A percentile compares a stretch with the other conserved stretches of the same genome.
Evolutionary conservation across 35 echinoderm and acorn worm genomes (phyloP).

Genomic region (Apostichopus parvimensis): DNA sequence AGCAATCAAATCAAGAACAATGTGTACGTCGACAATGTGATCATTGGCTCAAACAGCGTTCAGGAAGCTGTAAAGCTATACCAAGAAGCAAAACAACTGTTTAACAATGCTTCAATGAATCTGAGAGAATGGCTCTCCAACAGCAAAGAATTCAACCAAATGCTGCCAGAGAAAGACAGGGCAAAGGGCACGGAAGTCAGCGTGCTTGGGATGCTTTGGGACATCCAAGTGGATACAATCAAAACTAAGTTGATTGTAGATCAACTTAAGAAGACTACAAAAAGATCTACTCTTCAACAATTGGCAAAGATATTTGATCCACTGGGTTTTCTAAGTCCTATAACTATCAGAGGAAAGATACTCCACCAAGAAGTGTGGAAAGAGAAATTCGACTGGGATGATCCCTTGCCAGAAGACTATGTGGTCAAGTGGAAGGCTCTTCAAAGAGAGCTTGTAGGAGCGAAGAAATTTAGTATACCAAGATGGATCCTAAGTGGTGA

Average conservation of each 20-base stretch:
- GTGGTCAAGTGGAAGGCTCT: not conserved
- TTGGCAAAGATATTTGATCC: conserved; percentile 25
- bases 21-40: not conserved
- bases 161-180: not conserved
- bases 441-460: not conserved
- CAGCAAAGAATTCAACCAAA: not conserved
- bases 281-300: not conserved
- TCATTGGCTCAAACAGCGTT: not conserved
- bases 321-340: not conserved
- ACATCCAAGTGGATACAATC: not conserved
- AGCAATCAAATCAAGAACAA: not conserved
- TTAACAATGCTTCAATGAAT: conserved; percentile 22
- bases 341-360: conserved; percentile 2
- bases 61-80: not conserved
- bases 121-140: conserved; percentile 35
- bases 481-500: conserved; percentile 1
- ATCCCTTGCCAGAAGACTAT: not conserved
- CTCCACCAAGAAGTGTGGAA: not conserved
- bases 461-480: not conserved
- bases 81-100: not conserved
- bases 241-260: not conserved
- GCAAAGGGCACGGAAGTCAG: conserved; percentile 8
- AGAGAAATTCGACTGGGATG: too few species aligned
- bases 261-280: not conserved
- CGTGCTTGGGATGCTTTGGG: not conserved